A percentile compares a stretch with the other conserved stretches of the same genome.
Conservation (phyloP, 2,797 vertebrate genomes). For the Tragelaphus oryx region DNA sequence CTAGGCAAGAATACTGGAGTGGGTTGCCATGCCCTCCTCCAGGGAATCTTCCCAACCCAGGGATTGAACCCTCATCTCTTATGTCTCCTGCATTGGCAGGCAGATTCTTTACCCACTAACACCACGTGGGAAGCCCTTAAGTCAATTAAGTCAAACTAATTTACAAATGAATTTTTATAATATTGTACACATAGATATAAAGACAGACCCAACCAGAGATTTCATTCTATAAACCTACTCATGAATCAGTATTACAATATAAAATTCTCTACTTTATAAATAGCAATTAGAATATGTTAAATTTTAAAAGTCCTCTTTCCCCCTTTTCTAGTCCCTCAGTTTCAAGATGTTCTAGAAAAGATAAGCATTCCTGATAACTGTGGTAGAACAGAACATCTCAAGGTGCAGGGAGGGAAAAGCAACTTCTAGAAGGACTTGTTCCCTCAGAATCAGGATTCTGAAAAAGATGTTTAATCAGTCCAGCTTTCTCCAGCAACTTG, state of each 20-base stretch:
- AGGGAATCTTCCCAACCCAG: neutral
- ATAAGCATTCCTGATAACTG: neutral
- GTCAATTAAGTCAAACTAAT: neutral
- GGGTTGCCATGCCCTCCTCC: neutral
- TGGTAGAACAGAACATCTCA: neutral
- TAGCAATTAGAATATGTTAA: neutral
- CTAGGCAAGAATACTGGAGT: too few species aligned
- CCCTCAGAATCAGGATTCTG: neutral
- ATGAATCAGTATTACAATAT: neutral
- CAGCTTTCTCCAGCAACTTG: neutral
- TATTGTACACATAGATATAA: neutral
- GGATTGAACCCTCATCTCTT: neutral
- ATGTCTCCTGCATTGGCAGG: neutral
- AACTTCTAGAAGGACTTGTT: neutral
- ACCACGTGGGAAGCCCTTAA: neutral
- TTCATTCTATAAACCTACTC: neutral
- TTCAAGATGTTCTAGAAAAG: neutral
- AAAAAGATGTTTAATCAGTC: neutral
- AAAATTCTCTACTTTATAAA: neutral
- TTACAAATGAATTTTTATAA: neutral
- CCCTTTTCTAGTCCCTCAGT: neutral
- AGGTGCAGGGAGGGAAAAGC: neutral
- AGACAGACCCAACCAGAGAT: neutral
- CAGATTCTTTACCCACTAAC: neutral
- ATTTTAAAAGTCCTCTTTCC: neutral